Evolutionary conservation across 2,797 vertebrate species (phyloP), one percentile per base, ranked within the genome.

Genomic region (Melanotaenia parkinsoni): DNA sequence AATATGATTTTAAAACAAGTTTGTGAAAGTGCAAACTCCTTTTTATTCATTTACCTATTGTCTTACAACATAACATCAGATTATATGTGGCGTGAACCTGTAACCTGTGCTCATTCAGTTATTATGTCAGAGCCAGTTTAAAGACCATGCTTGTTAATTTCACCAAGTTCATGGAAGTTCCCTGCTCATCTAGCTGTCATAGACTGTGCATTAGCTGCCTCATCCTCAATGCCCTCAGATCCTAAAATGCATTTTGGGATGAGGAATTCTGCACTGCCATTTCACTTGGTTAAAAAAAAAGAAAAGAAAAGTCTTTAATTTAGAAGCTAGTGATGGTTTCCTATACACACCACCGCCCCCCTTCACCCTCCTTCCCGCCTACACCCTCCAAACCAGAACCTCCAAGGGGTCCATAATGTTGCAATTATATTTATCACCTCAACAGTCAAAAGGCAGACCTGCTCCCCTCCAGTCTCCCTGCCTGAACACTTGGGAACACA

Each of bases 401-500:
- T 86, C 83, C 51, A 62, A 82, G 89, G 83, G 68, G 85, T 75
- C 72, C 82, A 84, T 87, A 89, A 87, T 74, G 80, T 75, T 82
- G 86, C 86, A 92, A 91, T 92, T 92, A 90, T 90, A 91, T 93
- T 92, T 90, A 93, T 92, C 89, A 91, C 89, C 83, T 89, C 67
- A 16, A 77, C 85, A 86, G 80, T 82, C 75, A 79, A 82, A 85
- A 82, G 79, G 74, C 74, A 79, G 74, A 78, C 76, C 66, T 51
- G 63, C 76, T 70, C 66, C 32, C 64, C 63, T 68, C 57, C 62
- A 72, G 69, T 66, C 58, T 72, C 51, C 53, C 43, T 13, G 26
- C 54, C 70, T 68, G 68, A 79, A 80, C 85, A 88, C 56, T 50
- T 63, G 78, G 83, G 80, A 85, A 66, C 65, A 76, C 78, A 89